Evolutionary conservation across 2,888 invertebrate species (phyloP).

Genomic region (Stenodera caucasica): DNA sequence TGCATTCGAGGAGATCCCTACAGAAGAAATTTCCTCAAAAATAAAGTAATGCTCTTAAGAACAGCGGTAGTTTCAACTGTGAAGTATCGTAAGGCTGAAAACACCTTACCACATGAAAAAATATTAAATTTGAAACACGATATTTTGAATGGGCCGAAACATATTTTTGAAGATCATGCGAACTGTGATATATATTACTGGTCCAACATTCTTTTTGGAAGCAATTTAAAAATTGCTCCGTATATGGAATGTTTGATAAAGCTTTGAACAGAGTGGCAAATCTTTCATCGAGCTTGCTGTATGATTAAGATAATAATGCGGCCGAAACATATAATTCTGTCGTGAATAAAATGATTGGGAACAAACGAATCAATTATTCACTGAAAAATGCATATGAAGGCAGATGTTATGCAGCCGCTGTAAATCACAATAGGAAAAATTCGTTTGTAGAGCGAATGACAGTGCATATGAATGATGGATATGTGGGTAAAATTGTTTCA

Average conservation of each 20-base stretch:
- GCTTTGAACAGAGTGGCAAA: slow-evolving; percentile 11
- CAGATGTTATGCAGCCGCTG: slow-evolving; percentile 42
- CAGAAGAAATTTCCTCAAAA: background rate
- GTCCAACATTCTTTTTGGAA: background rate
- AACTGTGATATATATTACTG: background rate
- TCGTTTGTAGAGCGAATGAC: slow-evolving; percentile 5
- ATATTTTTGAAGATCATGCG: slow-evolving; percentile 8
- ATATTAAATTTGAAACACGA: background rate
- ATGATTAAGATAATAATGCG: slow-evolving; percentile 39
- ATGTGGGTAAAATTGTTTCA: background rate
- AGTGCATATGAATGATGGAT: slow-evolving; percentile 2
- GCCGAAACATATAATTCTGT: slow-evolving; percentile 45
- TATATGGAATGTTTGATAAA: background rate
- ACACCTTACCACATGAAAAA: background rate
- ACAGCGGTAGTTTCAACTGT: background rate
- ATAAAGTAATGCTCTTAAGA: background rate
- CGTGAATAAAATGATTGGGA: slow-evolving; percentile 34
- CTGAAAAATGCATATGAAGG: slow-evolving; percentile 40
- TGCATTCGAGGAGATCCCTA: background rate
- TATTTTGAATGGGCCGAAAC: background rate
- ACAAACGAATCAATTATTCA: slow-evolving; percentile 17
- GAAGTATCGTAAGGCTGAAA: background rate
- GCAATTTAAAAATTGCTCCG: background rate
- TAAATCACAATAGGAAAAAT: slow-evolving; percentile 38
- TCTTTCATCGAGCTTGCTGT: slow-evolving; percentile 31